Percentiles rank a stretch among this genome's conserved stretches.
Conservation (phyloP, 1,140 invertebrate genomes). For the Caenorhabditis tropicalis region DNA sequence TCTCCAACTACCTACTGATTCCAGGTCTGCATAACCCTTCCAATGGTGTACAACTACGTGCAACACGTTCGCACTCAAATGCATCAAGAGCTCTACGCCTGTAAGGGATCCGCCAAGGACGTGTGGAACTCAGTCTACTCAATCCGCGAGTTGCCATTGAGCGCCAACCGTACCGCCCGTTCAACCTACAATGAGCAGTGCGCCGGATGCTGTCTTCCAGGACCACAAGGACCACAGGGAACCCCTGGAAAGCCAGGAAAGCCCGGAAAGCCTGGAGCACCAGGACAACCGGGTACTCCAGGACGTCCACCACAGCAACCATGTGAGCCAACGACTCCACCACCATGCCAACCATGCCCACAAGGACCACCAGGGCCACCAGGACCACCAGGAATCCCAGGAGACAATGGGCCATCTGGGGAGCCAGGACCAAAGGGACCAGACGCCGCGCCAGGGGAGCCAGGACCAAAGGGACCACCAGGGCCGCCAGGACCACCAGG, state of each 20-base stretch:
- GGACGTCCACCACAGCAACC: slow-evolving; percentile 62
- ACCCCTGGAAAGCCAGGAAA: slow-evolving; percentile 53
- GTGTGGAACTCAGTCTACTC: slow-evolving; percentile 61
- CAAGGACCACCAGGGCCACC: slow-evolving; percentile 61
- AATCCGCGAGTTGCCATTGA: slow-evolving; percentile 58
- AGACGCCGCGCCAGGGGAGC: slow-evolving; percentile 47
- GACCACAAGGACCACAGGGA: slow-evolving; percentile 60
- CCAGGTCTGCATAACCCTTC: slow-evolving; percentile 56
- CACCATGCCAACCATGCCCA: slow-evolving; percentile 64
- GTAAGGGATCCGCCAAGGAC: slow-evolving; percentile 62
- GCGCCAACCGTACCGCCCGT: slow-evolving; percentile 61
- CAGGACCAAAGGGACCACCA: slow-evolving; percentile 57
- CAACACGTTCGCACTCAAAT: slow-evolving; percentile 57
- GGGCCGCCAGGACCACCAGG: slow-evolving; percentile 57
- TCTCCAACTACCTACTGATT: not conserved
- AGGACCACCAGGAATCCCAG: slow-evolving; percentile 58
- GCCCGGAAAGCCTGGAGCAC: slow-evolving; percentile 57
- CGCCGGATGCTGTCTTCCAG: slow-evolving; percentile 65
- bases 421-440: slow-evolving; percentile 63
- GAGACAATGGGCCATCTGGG: slow-evolving; percentile 60
- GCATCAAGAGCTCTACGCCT: slow-evolving; percentile 56
- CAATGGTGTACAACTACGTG: slow-evolving; percentile 62
- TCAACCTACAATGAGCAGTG: slow-evolving; percentile 68
- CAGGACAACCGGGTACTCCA: slow-evolving; percentile 58
- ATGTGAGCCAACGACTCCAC: slow-evolving; percentile 65